Conservation (phyloP, 2,113 vertebrate species). For the Eudyptes chrysolophus region DNA sequence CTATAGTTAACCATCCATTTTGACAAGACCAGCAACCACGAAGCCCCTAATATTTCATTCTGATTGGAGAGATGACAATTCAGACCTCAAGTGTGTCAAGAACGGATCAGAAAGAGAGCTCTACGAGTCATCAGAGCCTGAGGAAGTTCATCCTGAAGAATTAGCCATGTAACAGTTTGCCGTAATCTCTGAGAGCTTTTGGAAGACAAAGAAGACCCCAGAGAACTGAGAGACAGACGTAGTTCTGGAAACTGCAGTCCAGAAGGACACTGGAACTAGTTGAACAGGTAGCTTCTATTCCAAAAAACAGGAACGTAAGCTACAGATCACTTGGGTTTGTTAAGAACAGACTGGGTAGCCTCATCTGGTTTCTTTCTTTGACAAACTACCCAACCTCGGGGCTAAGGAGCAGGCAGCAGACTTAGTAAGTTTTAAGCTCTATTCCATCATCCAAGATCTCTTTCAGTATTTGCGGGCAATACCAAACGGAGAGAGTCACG, state of each 20-base stretch:
- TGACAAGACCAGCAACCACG: neutral
- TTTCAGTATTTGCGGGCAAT: neutral
- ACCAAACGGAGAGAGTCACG: neutral
- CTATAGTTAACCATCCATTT: neutral
- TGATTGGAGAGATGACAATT: neutral
- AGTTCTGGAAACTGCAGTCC: neutral
- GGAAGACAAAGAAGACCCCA: neutral
- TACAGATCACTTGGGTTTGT: neutral
- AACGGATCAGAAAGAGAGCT: neutral
- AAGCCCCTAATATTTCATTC: neutral
- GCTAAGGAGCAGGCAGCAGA: neutral
- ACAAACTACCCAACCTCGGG: neutral
- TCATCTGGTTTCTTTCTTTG: neutral
- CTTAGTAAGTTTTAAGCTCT: neutral
- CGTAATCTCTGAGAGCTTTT: neutral
- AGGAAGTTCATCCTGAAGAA: neutral
- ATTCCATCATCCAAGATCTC: neutral
- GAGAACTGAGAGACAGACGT: neutral
- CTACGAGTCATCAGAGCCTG: neutral
- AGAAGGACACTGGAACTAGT: neutral
- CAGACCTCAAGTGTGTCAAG: neutral
- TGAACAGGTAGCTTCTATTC: neutral
- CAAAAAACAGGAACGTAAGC: neutral
- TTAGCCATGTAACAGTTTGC: neutral
- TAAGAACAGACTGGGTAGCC: neutral